Evolutionary conservation across 2,113 vertebrate genomes (phyloP), one percentile per base, ranked within the genome.

Genomic region (Oophaga pumilio): DNA sequence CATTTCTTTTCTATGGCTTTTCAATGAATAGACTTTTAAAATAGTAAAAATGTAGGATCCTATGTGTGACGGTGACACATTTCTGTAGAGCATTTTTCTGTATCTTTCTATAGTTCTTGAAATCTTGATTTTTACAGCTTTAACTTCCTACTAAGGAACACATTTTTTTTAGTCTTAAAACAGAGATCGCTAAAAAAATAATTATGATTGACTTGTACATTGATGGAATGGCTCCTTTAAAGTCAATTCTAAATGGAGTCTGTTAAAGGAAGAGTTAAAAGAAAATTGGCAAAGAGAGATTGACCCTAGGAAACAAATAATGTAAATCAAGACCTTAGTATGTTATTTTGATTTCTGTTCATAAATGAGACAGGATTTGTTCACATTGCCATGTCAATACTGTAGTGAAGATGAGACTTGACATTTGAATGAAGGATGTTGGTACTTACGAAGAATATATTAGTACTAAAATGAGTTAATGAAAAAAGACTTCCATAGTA

Each of bases 311-410:
- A 74, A 33, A 17, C 66, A 69, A 73, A 73, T 43, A 49, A 50
- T 73, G 28, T 73, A 73, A 73, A 73, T 49, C 69, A 73, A 73
- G 69, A 69, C 66, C 74, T 59, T 28, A 57, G 57, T 57, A 79
- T 80, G 77, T 80, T 24, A 79, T 28, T 24, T 33, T 80, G 53
- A 80, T 80, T 80, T 80, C 24, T 59, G 53, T 33, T 59, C 26
- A 59, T 33, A 80, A 33, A 79, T 28, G n/a, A 8, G 53, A 57
- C 56, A 80, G 11, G 77, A 18, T 20, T 59, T 60, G 24, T 80
- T 59, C 57, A 59, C 53, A 57, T 33, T 57, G 14, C 49, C 53
- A 18, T 28, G 20, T 80, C 56, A 33, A 20, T 80, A 59, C 26
- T 28, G 53, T 20, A 33, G 53, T 8, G 14, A 60, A 20, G 12